Evolutionary conservation across 2,113 vertebrate genomes (phyloP).

Genomic region (Gadus macrocephalus): DNA sequence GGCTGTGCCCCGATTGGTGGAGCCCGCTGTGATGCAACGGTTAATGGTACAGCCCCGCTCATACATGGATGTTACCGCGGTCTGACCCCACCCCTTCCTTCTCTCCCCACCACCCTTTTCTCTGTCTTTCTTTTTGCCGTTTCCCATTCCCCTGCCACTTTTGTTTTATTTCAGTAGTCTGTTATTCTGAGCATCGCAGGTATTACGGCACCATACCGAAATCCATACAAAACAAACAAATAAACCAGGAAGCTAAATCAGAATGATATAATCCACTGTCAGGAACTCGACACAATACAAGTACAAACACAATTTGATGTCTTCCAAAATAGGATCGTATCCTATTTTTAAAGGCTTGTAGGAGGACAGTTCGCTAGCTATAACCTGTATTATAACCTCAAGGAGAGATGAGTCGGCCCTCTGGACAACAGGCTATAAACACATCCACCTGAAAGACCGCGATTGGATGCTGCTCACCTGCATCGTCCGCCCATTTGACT

Average conservation of each 20-base stretch:
- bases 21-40: conserved; percentile 57
- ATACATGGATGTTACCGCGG: conserved; percentile 37
- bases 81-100: neutral
- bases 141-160: too few species aligned
- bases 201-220: too few species aligned
- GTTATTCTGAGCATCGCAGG: neutral
- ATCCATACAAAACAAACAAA: neutral
- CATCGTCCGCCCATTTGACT: conserved; percentile 25
- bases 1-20: conserved; percentile 57
- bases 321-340: neutral
- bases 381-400: too few species aligned
- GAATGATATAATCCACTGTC: too few species aligned
- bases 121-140: neutral
- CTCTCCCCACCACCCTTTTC: neutral
- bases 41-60: conserved; percentile 41
- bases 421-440: too few species aligned
- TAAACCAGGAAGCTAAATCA: neutral
- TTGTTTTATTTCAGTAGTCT: neutral
- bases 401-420: too few species aligned
- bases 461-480: conserved; percentile 3
- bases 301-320: neutral
- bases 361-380: too few species aligned
- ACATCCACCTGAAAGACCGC: too few species aligned
- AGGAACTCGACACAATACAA: too few species aligned
- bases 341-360: neutral